Conservation (phyloP, 2,113 vertebrate species). For the Acanthisitta chloris region DNA sequence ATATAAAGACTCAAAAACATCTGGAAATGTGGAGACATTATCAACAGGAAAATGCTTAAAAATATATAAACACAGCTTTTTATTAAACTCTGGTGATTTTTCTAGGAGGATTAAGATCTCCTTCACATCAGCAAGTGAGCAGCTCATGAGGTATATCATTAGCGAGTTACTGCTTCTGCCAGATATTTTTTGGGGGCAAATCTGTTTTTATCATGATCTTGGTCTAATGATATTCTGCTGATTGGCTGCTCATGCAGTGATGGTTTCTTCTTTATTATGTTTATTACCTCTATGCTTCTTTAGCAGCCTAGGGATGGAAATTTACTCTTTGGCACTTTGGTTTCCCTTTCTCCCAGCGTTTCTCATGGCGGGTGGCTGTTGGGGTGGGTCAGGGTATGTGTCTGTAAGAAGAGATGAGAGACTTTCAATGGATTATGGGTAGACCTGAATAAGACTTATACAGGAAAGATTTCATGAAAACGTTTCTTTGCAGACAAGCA, state of each 20-base stretch:
- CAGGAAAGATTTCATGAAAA: neutral
- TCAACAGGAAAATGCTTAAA: neutral
- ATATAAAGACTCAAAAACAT: neutral
- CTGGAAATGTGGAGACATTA: neutral
- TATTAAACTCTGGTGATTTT: neutral
- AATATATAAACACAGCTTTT: neutral
- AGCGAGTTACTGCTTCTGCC: neutral
- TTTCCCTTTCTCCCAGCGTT: neutral
- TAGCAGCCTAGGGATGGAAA: neutral
- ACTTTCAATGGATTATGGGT: neutral
- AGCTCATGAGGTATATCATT: neutral
- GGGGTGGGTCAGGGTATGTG: fast-evolving
- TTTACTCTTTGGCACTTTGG: neutral
- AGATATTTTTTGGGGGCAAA: neutral
- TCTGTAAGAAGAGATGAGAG: neutral
- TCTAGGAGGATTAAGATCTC: neutral
- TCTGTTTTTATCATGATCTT: neutral
- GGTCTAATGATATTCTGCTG: neutral
- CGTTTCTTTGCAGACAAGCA: neutral
- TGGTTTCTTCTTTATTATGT: neutral
- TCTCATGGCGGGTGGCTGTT: fast-evolving
- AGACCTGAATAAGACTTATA: neutral
- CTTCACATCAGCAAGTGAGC: neutral
- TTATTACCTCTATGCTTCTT: neutral
- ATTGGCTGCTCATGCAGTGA: neutral